Evolutionary conservation across 2,113 vertebrate genomes (phyloP).

Genomic region (Muntiacus muntjak): DNA sequence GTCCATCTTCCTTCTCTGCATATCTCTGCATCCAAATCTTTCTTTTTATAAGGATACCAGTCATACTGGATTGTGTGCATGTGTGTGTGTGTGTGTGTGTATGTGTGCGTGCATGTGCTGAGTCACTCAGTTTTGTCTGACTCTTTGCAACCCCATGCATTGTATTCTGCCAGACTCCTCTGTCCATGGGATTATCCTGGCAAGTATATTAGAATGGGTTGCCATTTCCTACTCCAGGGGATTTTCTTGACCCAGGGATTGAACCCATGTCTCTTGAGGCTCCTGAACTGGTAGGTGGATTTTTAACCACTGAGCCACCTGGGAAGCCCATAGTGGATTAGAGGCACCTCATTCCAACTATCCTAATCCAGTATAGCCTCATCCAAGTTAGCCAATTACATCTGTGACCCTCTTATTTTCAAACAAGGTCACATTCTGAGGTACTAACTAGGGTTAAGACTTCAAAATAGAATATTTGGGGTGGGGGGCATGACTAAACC

Average conservation of each 20-base stretch:
- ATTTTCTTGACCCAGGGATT: neutral
- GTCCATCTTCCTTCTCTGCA: neutral
- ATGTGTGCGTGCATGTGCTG: accelerated
- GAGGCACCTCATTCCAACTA: neutral
- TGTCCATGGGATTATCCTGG: neutral
- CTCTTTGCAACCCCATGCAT: neutral
- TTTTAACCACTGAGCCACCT: neutral
- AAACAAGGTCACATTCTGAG: neutral
- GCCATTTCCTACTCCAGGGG: neutral
- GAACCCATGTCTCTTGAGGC: neutral
- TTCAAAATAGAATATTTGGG: neutral
- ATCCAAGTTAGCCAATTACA: neutral
- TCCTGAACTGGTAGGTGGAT: neutral
- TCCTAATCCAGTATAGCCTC: neutral
- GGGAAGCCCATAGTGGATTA: neutral
- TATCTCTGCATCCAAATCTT: neutral
- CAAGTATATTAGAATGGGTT: neutral
- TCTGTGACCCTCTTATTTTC: neutral
- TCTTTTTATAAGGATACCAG: neutral
- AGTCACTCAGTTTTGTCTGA: neutral
- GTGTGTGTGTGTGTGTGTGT: neutral
- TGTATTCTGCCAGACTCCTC: neutral
- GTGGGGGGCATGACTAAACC: neutral
- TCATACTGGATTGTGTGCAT: neutral
- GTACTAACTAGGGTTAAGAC: neutral